phyloP scores from a whole-genome alignment of 1,140 invertebrate species.

The Lordiphosa mommai region DNA sequence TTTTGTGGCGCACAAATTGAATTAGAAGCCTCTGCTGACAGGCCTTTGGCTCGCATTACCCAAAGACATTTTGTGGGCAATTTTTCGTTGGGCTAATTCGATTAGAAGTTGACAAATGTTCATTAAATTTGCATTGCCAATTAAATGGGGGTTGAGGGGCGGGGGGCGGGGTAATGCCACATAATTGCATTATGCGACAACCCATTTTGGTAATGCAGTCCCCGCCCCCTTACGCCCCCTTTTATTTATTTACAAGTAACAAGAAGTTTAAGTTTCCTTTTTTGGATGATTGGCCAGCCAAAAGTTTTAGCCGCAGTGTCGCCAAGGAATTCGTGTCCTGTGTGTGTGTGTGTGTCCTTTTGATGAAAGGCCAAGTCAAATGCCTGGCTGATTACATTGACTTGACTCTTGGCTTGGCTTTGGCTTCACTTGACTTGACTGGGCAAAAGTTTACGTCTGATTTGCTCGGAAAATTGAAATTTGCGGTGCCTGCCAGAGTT shows the following conservation, averaged over 20 bases:
- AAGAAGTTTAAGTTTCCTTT: slow-evolving; percentile 11
- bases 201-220: slow-evolving; percentile 8
- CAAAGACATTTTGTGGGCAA: slow-evolving; percentile 15
- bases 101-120: slow-evolving; percentile 60
- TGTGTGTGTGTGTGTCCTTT: slow-evolving; percentile 1
- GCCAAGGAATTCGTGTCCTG: slow-evolving; percentile 35
- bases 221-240: slow-evolving; percentile 26
- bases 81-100: slow-evolving; percentile 33
- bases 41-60: no score
- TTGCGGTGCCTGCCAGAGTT: slow-evolving; percentile 34
- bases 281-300: slow-evolving; percentile 60
- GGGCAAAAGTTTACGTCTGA: slow-evolving; percentile 63
- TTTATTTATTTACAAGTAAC: slow-evolving; percentile 33
- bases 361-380: slow-evolving; percentile 73
- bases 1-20: slow-evolving; percentile 27
- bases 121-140: slow-evolving; percentile 72
- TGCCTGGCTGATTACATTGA: slow-evolving; percentile 62
- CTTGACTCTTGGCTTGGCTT: slow-evolving; percentile 1
- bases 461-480: slow-evolving; percentile 69
- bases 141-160: slow-evolving; percentile 34
- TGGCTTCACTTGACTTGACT: slow-evolving; percentile 1
- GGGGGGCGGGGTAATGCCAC: neutral
- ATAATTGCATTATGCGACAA: slow-evolving; percentile 53
- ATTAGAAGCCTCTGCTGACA: neutral
- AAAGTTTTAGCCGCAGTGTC: slow-evolving; percentile 55